Evolutionary conservation across 1,140 invertebrate species (phyloP).

Genomic region (Drosophila trapezifrons): DNA sequence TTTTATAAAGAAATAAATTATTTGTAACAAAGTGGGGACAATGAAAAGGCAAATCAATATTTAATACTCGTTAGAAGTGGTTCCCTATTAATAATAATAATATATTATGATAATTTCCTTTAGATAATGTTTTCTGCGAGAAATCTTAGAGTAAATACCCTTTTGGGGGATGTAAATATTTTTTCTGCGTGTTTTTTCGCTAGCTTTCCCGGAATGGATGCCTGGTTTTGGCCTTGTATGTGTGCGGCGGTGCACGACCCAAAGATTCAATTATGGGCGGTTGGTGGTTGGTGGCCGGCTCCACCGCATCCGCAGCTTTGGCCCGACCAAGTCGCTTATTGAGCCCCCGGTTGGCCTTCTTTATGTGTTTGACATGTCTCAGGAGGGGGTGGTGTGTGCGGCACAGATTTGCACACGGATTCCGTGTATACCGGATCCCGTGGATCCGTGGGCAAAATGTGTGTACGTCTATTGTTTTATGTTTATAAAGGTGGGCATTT

Average conservation of each 20-base stretch:
- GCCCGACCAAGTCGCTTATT: conserved; percentile 40
- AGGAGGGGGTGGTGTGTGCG: conserved; percentile 8
- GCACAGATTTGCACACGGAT: conserved; percentile 28
- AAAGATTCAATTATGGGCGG: conserved; percentile 75
- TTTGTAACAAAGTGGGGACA: neutral
- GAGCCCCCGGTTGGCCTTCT: conserved; percentile 51
- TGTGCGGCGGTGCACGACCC: conserved; percentile 50
- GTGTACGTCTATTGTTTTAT: conserved; percentile 57
- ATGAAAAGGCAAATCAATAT: neutral
- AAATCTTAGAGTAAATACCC: neutral
- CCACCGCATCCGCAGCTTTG: conserved; percentile 44
- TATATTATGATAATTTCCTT: neutral
- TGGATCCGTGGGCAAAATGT: conserved; percentile 43
- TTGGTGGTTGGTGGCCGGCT: conserved; percentile 23
- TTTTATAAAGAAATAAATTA: too few relatives aligned
- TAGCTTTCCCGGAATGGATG: conserved; percentile 29
- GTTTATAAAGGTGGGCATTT: conserved; percentile 62
- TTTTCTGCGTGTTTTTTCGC: neutral
- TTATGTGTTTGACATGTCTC: conserved; percentile 63
- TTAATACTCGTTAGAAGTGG: neutral
- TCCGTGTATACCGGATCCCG: conserved; percentile 14
- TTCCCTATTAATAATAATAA: neutral
- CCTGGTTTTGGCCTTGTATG: conserved; percentile 4
- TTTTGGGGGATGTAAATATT: neutral
- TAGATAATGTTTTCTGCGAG: neutral